These are phyloP conservation scores for Petaurus breviceps DNA, from an alignment of 2,113 vertebrate species.

Conservation along the genomic window DNA sequence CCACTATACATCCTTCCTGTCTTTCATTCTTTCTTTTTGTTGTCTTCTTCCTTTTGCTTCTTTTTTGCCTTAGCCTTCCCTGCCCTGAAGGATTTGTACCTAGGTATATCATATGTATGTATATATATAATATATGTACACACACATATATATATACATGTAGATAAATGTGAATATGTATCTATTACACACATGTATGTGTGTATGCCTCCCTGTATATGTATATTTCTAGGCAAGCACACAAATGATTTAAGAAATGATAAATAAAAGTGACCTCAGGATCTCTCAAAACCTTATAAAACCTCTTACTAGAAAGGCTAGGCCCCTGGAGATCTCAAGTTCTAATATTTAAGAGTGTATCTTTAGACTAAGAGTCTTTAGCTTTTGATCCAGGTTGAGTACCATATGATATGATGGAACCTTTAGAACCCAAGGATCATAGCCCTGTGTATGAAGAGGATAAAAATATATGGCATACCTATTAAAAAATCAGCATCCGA, in stretches of 20 bases:
- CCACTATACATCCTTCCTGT: too few species aligned
- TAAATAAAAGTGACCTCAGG: not conserved
- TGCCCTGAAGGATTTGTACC: too few species aligned
- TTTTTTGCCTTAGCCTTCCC: too few species aligned
- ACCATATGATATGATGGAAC: not conserved
- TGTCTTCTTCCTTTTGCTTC: too few species aligned
- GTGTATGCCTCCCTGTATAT: not conserved
- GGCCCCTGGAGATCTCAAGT: too few species aligned
- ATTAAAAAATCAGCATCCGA: not conserved
- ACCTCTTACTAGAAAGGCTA: too few species aligned
- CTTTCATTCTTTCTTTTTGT: too few species aligned
- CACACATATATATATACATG: too few species aligned
- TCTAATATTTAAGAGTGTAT: not conserved
- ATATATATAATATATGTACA: too few species aligned
- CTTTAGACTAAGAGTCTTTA: not conserved
- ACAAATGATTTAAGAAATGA: not conserved
- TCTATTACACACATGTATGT: not conserved
- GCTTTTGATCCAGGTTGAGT: not conserved
- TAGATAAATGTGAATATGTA: too few species aligned
- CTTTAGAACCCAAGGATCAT: not conserved
- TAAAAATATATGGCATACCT: not conserved
- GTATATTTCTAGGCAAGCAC: not conserved
- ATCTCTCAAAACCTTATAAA: not conserved
- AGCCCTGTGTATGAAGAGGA: not conserved
- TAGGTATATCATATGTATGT: not conserved